Percentiles rank a stretch among this genome's conserved stretches.
Evolutionary conservation across 2,888 invertebrate genomes (phyloP).

Genomic region (Agriopis aurantiaria): DNA sequence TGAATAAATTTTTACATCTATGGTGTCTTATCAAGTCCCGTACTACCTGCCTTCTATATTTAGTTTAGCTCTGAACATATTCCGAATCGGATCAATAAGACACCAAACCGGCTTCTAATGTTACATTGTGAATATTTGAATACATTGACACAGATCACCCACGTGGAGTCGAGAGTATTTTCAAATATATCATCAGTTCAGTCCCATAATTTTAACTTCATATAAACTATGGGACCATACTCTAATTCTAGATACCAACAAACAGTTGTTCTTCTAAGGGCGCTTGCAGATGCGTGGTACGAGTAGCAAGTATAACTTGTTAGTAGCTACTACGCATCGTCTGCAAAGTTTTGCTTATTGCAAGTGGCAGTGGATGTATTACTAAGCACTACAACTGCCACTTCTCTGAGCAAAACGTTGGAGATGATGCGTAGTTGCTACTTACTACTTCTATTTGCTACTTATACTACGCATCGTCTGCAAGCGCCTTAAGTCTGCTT

Average conservation of each 20-base stretch:
- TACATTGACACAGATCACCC: slow-evolving; percentile 10
- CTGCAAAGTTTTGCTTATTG: too few relatives aligned
- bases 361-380: too few relatives aligned
- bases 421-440: too few relatives aligned
- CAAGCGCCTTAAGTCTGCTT: too few relatives aligned
- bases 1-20: not conserved
- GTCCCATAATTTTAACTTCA: not conserved
- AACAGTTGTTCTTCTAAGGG: not conserved
- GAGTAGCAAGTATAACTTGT: too few relatives aligned
- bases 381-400: too few relatives aligned
- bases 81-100: slow-evolving; percentile 17
- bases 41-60: slow-evolving; percentile 17
- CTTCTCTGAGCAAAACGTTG: too few relatives aligned
- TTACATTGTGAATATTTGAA: slow-evolving; percentile 11
- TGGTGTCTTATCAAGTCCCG: not conserved
- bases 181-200: not conserved
- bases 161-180: not conserved
- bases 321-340: too few relatives aligned
- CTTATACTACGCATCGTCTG: too few relatives aligned
- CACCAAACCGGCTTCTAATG: slow-evolving; percentile 10
- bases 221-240: not conserved
- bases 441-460: too few relatives aligned
- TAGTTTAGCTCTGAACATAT: slow-evolving; percentile 9
- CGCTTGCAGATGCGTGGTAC: too few relatives aligned
- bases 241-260: not conserved